Conservation (phyloP, 2,113 vertebrate genomes). For the Malurus elegans region DNA sequence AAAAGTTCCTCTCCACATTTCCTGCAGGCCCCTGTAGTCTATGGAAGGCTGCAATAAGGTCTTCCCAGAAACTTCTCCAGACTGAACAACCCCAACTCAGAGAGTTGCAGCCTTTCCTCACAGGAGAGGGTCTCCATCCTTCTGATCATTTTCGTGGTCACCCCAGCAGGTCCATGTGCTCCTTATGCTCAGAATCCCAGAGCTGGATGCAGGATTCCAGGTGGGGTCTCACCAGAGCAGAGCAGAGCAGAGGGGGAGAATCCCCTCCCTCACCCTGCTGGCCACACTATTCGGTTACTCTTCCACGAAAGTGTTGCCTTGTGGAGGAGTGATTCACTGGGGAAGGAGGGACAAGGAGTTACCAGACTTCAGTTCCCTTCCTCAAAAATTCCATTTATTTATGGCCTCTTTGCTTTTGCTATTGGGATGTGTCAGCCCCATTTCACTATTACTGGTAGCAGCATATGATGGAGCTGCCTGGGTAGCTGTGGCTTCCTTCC, state of each 20-base stretch:
- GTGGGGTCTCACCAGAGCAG: not conserved
- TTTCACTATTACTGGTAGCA: not conserved
- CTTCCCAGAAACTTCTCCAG: not conserved
- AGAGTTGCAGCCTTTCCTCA: not conserved
- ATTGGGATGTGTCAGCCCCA: not conserved
- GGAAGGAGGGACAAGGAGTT: not conserved
- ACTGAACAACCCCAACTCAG: not conserved
- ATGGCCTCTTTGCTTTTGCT: not conserved
- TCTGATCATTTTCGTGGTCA: not conserved
- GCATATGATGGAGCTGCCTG: not conserved
- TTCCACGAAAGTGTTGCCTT: rapidly evolving
- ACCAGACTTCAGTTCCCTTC: not conserved
- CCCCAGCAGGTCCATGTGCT: not conserved
- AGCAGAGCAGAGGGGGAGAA: not conserved
- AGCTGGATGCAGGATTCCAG: not conserved
- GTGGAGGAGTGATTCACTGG: not conserved
- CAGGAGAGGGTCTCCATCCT: not conserved
- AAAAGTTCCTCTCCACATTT: not conserved
- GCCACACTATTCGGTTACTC: not conserved
- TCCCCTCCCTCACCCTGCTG: not conserved
- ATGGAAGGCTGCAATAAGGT: not conserved
- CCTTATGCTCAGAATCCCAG: not conserved
- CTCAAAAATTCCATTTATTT: not conserved
- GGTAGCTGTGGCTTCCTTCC: not conserved
- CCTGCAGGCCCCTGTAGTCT: not conserved